Percentiles rank a stretch among this genome's conserved stretches.
Conservation (phyloP, 1,140 invertebrate genomes). For the Cotesia typhae region DNA sequence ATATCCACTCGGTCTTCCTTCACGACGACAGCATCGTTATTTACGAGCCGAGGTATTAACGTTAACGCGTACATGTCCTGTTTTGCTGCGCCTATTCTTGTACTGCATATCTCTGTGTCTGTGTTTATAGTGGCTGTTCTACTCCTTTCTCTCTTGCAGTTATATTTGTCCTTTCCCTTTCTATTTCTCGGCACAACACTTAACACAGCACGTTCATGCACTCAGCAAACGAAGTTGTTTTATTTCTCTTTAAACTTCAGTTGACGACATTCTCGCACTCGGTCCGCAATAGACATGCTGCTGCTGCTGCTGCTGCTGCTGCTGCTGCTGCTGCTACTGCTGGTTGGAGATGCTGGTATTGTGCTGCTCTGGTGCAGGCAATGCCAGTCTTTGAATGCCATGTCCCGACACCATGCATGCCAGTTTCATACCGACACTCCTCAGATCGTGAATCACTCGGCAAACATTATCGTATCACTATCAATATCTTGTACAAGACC, state of each 20-base stretch:
- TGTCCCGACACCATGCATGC: slow-evolving; percentile 1
- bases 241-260: slow-evolving; percentile 8
- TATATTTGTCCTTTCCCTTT: neutral
- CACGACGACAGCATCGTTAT: slow-evolving; percentile 47
- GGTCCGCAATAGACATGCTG: neutral
- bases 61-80: slow-evolving; percentile 37
- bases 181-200: too few relatives aligned
- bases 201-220: neutral
- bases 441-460: slow-evolving; percentile 24
- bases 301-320: too few relatives aligned
- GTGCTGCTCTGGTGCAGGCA: too few relatives aligned
- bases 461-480: slow-evolving; percentile 27
- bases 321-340: too few relatives aligned
- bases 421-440: slow-evolving; percentile 19
- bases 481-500: slow-evolving; percentile 19
- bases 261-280: slow-evolving; percentile 8
- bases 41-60: slow-evolving; percentile 52
- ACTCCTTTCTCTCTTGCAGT: neutral
- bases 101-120: too few relatives aligned
- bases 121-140: slow-evolving; percentile 12
- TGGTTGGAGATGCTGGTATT: neutral
- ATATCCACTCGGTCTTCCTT: slow-evolving; percentile 13
- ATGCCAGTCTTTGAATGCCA: too few relatives aligned
- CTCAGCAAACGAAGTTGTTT: neutral
- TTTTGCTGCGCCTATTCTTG: neutral